Evolutionary conservation across 2,888 invertebrate genomes (phyloP), one percentile per base, ranked within the genome.

Genomic region (Parnassius smintheus): DNA sequence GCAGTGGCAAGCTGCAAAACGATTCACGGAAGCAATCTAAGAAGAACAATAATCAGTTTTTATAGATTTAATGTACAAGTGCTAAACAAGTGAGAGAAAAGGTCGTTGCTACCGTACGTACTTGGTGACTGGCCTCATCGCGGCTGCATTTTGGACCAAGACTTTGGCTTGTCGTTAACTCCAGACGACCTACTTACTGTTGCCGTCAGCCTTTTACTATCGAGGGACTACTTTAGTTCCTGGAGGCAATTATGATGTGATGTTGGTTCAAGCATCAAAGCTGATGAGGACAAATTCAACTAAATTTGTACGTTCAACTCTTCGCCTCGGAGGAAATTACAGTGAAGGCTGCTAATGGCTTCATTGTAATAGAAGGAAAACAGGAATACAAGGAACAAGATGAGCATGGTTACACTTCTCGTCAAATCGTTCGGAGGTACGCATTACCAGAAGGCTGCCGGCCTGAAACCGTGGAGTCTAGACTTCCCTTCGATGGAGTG

Each of bases 401-500:
- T 67, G 93, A 94, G 42, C 94, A 95, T 72, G 96, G 96, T 0
- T 94, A 88, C 69, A 93, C 96, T 66, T 94, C 95, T 4, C 91
- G 95, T 41, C 95, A 96, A 70, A 95, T 96, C 72, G 92, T 94
- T 48, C 92, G 96, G 46, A 93, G 94, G 67, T 96, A 96, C 75
- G 84, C 93, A 18, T 78, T 96, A 60, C 96, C 96, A 0, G 92
- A 94, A 72, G 95, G 94, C 11, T 94, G 94, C 55, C 93, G 94
- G 66, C 87, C 95, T 1, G 94, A 93, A 58, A 92, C 92, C 18
- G 94, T 96, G 0, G 92, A 93, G 59, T 96, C 96, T 0, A 93
- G 91, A 41, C 85, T 96, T 44, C 95, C 96, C 1, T 94, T 95
- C 0, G 96, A 96, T 77, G 96, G 96, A 1, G 92, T 96, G 22